Evolutionary conservation across 1,140 invertebrate species (phyloP), one percentile per base, ranked within the genome.

Genomic region (Drosophila yakuba): DNA sequence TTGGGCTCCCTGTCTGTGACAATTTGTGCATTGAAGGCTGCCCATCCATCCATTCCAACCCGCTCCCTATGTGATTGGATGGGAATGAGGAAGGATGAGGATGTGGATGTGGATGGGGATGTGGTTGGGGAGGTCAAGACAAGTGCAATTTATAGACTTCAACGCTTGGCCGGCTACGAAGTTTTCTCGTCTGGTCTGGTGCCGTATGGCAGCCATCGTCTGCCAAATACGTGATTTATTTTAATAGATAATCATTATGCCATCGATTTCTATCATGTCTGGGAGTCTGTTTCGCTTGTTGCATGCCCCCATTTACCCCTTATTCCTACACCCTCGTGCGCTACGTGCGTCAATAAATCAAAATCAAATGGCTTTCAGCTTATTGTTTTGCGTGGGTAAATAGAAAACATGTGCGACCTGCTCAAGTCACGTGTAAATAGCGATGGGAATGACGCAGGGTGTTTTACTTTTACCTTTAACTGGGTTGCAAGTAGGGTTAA

Each of bases 191-290:
- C 67, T 48, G 63, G 36, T n/a, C n/a, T 20, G 51, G 44, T 51
- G 17, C 50, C 51, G 58, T 50, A 50, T 52, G 66, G 64, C 56
- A 50, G 68, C 58, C 78, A 56, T 52, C 51, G 75, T 66, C 71
- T 86, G 83, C 80, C 84, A 80, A 80, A 89, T 90, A 90, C 84
- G 84, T 89, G 84, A 89, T 89, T 90, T 89, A 89, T 89, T 89
- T 89, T 89, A 89, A 89, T 89, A 90, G 84, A 89, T 89, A 89
- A 89, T 89, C 84, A 88, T 88, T 88, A 88, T 71, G 80, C 84
- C 80, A 89, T 90, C 85, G 80, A 89, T 89, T 89, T 80, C 52
- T 78, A 72, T 88, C 74, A 61, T 68, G 79, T 78, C 63, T 73
- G 63, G 63, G 43, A 61, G 54, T 63, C 63, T 66, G 80, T 64